These are phyloP conservation scores for Xenopus borealis DNA, from an alignment of 2,113 vertebrate species.

Conservation along the genomic window DNA sequence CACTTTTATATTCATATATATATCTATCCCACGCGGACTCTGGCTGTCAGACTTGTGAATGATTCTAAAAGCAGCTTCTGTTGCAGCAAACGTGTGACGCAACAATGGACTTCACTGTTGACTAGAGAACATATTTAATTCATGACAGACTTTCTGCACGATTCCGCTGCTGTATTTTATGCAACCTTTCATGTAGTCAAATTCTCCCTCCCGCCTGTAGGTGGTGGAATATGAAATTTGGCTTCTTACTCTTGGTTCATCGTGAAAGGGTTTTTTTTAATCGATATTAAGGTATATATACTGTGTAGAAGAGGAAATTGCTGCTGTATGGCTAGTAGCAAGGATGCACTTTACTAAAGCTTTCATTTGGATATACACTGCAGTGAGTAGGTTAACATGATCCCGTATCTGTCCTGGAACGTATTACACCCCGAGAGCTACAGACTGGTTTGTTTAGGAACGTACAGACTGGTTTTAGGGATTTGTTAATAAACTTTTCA, in stretches of 20 bases:
- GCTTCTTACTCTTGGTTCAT: constrained; percentile 23
- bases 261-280: constrained; percentile 32
- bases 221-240: constrained; percentile 38
- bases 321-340: constrained; percentile 59
- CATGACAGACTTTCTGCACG: constrained; percentile 23
- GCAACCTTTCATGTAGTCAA: constrained; percentile 40
- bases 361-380: constrained; percentile 22
- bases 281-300: constrained; percentile 27
- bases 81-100: constrained; percentile 10
- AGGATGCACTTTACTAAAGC: constrained; percentile 67
- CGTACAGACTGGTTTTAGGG: constrained; percentile 1
- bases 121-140: constrained; percentile 38
- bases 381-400: constrained; percentile 3
- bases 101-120: constrained; percentile 21
- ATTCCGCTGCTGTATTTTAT: constrained; percentile 47
- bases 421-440: neutral
- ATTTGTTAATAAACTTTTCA: constrained; percentile 36
- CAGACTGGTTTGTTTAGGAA: neutral
- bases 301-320: constrained; percentile 47
- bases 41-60: constrained; percentile 4
- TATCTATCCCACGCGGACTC: neutral
- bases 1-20: neutral
- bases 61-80: neutral
- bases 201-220: constrained; percentile 27
- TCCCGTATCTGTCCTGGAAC: neutral